Evolutionary conservation across 2,888 invertebrate genomes (phyloP).

Genomic region (Digitonthophagus gazella): DNA sequence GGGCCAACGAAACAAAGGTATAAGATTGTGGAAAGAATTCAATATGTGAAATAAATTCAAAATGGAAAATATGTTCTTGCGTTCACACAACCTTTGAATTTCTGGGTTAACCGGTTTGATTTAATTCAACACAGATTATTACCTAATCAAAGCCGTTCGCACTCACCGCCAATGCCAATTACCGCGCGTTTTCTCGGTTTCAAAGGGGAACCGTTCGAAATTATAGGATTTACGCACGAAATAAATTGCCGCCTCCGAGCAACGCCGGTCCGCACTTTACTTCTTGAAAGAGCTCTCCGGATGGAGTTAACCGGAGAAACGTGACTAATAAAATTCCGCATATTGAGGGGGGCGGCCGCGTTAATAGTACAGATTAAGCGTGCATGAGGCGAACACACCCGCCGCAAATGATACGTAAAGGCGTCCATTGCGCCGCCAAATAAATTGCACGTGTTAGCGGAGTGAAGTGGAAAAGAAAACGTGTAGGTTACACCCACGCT

Average conservation of each 20-base stretch:
- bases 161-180: not conserved
- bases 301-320: not conserved
- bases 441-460: not conserved
- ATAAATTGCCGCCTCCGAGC: not conserved
- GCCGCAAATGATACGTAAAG: not conserved
- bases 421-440: not conserved
- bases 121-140: not conserved
- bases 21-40: not conserved
- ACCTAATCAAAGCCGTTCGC: not conserved
- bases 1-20: slow-evolving; percentile 16
- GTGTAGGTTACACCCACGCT: not conserved
- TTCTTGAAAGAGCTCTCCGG: not conserved
- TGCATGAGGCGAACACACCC: not conserved
- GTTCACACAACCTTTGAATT: not conserved
- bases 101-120: not conserved
- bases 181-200: not conserved
- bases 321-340: not conserved
- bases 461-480: not conserved
- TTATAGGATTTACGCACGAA: not conserved
- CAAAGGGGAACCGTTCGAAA: not conserved
- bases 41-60: not conserved
- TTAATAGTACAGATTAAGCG: not conserved
- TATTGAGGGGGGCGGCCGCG: not conserved
- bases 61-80: not conserved
- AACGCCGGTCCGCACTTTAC: not conserved